phyloP scores from a whole-genome alignment of 2,113 vertebrate genomes.

The Nothoprocta perdicaria region DNA sequence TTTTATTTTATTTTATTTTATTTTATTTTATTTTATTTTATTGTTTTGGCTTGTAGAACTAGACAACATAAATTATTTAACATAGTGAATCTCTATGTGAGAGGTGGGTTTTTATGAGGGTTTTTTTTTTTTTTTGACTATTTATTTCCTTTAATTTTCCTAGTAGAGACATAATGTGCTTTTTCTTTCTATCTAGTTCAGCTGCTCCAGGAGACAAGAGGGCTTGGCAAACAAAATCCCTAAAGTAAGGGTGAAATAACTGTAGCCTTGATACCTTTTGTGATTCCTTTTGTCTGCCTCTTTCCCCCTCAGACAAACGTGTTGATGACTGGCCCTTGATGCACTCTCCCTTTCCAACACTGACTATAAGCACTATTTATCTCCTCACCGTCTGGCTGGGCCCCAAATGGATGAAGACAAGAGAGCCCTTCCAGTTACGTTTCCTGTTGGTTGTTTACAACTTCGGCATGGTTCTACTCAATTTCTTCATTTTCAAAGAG shows the following conservation, averaged over 20 bases:
- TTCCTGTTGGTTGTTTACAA: slow-evolving; percentile 95
- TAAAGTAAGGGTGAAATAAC: background rate
- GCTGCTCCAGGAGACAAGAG: background rate
- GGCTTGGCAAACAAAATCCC: background rate
- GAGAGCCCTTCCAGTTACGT: slow-evolving; percentile 94
- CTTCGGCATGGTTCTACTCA: slow-evolving; percentile 98
- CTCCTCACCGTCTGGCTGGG: slow-evolving; percentile 97
- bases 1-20: no score
- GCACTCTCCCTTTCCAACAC: slow-evolving; percentile 91
- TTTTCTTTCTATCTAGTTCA: background rate
- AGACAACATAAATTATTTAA: background rate
- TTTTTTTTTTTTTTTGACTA: fast-evolving
- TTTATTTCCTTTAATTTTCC: background rate
- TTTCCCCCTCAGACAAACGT: slow-evolving; percentile 88
- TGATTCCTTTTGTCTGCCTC: slow-evolving; percentile 36
- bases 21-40: background rate
- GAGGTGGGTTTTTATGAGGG: background rate
- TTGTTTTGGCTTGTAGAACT: background rate
- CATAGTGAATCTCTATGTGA: background rate
- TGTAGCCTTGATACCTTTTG: background rate
- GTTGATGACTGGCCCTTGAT: slow-evolving; percentile 97
- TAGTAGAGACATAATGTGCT: background rate
- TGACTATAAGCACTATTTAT: slow-evolving; percentile 95
- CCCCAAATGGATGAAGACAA: slow-evolving; percentile 95
- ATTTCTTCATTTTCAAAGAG: slow-evolving; percentile 99